Base-by-base conservation (phyloP, 1,140 invertebrate species). In the Drosophila repletoides region DNA sequence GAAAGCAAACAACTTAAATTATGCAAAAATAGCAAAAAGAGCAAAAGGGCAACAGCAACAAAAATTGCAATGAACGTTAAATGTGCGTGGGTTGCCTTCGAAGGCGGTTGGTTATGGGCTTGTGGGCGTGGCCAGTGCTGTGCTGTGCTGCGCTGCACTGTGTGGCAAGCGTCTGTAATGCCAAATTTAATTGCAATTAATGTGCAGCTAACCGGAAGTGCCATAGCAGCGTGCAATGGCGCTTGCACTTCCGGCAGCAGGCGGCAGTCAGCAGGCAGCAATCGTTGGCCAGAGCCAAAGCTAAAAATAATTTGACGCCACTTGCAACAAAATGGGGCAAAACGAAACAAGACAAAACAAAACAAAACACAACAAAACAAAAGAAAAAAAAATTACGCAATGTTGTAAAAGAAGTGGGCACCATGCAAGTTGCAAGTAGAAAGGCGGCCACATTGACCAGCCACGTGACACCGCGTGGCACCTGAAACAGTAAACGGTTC, bases 161-260 rank as follows among this genome's bases (percentile, higher is more conserved):
- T 12, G 14, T 5, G 22, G 36, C 6, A 33, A 46, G 40, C 49
- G 59, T 19, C 43, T 45, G 70, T 74, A 73, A 84, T 74, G 70
- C 61, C 79, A 83, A 83, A 83, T 83, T 84, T 79, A 83, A 83
- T 84, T 83, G 79, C 79, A 84, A 83, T 83, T 83, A 83, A 83
- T 79, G 79, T 68, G 55, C 74, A 83, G 58, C 72, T 67, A 61
- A 74, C 70, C 80, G 77, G 77, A 84, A 77, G 77, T 74, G 56
- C 70, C 69, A 60, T 64, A 55, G 65, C 76, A 76, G 59, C 69
- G 40, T 28, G 58, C 60, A 41, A 40, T 24, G 76, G 61, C 52
- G 59, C 63, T 67, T 31, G 58, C 68, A 76, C 63, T 81, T 81
- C 76, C 77, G 74, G 34, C 24, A 12, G 12, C 22, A 7, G 0